Conservation (phyloP, 1,140 invertebrate genomes). For the Megalonaias nervosa region DNA sequence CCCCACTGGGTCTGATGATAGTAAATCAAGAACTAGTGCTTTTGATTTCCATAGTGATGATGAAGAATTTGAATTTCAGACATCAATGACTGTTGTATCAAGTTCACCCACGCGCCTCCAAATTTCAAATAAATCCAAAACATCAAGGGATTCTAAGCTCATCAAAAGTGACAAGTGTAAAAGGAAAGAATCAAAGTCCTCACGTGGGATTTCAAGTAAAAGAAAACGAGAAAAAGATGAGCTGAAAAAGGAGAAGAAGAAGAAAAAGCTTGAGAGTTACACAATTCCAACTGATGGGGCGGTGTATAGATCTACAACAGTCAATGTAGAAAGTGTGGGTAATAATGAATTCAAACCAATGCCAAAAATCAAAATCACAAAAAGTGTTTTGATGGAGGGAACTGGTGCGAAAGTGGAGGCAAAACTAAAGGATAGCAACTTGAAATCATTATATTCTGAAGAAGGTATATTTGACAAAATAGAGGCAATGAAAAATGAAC, state of each 20-base stretch:
- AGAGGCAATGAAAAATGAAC: conserved; percentile 37
- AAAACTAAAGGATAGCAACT: conserved; percentile 10
- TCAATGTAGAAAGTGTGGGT: conserved; percentile 41
- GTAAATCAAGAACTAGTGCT: conserved; percentile 42
- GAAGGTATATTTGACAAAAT: conserved; percentile 39
- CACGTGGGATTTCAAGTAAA: conserved; percentile 47
- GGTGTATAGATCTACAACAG: conserved; percentile 49
- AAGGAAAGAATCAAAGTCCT: conserved; percentile 48
- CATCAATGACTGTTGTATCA: conserved; percentile 48
- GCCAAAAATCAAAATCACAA: conserved; percentile 57
- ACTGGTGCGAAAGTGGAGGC: conserved; percentile 20
- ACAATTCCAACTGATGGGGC: conserved; percentile 38
- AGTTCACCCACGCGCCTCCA: conserved; percentile 56
- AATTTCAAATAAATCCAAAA: conserved; percentile 55
- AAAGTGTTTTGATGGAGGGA: conserved; percentile 30
- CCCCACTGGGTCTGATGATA: conserved; percentile 26
- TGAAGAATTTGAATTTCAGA: conserved; percentile 43
- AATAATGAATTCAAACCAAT: conserved; percentile 38
- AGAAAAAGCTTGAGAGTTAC: conserved; percentile 53
- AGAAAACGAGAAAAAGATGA: conserved; percentile 61
- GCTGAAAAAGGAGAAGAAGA: conserved; percentile 58
- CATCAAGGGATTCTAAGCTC: conserved; percentile 44
- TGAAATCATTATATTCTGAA: conserved; percentile 28
- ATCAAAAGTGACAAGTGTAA: conserved; percentile 59
- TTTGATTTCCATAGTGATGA: conserved; percentile 66